Evolutionary conservation across 2,888 invertebrate genomes (phyloP).

Genomic region (Elmis aenea): DNA sequence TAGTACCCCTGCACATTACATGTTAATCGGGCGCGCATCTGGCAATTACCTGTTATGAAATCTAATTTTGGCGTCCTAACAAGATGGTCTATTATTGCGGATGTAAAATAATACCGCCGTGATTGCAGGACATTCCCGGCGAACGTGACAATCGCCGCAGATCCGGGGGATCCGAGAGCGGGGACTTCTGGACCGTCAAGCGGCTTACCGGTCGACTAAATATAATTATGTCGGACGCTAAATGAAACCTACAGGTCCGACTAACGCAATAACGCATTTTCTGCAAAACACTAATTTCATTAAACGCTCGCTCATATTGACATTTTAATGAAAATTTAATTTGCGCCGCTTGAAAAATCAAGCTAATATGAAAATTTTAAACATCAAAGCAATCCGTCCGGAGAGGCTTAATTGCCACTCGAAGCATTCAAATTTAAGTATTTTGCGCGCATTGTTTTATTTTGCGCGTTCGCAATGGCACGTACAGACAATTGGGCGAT

Average conservation of each 20-base stretch:
- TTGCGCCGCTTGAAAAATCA: slow-evolving; percentile 38
- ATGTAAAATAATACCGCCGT: slow-evolving; percentile 32
- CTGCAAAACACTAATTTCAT: slow-evolving; percentile 42
- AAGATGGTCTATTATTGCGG: slow-evolving; percentile 26
- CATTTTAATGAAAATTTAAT: slow-evolving; percentile 45
- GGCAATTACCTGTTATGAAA: slow-evolving; percentile 26
- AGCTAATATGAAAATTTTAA: slow-evolving; percentile 29
- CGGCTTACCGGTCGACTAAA: slow-evolving; percentile 26
- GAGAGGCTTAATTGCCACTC: slow-evolving; percentile 26
- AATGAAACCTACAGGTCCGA: slow-evolving; percentile 40
- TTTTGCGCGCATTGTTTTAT: slow-evolving; percentile 15
- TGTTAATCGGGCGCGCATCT: slow-evolving; percentile 25
- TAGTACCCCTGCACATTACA: too few relatives aligned
- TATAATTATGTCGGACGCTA: slow-evolving; percentile 33
- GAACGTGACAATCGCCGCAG: slow-evolving; percentile 28
- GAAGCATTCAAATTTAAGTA: slow-evolving; percentile 15
- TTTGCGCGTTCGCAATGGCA: too few relatives aligned
- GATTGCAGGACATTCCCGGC: slow-evolving; percentile 29
- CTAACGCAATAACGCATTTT: slow-evolving; percentile 30
- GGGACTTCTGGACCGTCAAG: slow-evolving; percentile 10
- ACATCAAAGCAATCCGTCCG: slow-evolving; percentile 24
- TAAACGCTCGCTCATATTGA: slow-evolving; percentile 41
- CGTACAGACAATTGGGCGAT: too few relatives aligned
- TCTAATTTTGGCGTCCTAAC: slow-evolving; percentile 25
- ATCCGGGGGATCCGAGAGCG: slow-evolving; percentile 2